Evolutionary conservation across 2,113 vertebrate species (phyloP), one percentile per base, ranked within the genome.

Genomic region (Pollachius pollachius): DNA sequence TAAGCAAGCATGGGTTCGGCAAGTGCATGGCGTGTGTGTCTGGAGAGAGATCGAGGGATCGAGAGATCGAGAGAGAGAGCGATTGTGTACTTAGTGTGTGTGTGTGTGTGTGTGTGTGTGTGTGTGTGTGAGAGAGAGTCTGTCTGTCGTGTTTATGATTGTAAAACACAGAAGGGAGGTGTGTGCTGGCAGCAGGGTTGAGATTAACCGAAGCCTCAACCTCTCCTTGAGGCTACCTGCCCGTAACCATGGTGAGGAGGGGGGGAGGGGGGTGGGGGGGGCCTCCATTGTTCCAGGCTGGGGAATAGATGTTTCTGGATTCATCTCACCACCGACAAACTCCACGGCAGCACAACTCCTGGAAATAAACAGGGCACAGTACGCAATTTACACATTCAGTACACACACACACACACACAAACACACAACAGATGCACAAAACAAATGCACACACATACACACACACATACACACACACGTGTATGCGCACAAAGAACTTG

Each of bases 261-360:
- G 71, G 77, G 66, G 15, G 60, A 21, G 12, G 15, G 15, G 15
- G 15, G 16, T 1, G 7, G 16, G 27, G 12, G 23, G 19, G 1
- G 1, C 1, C 21, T 65, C 52, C 61, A 66, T 63, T 80, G 77
- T 81, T 79, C 66, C 76, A 76, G 72, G 54, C 73, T 84, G 82
- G 78, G 77, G 87, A 86, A 84, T 81, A 71, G 82, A 76, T 69
- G 80, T 82, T 71, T 75, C 62, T 23, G 77, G 82, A 86, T 84
- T 83, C 76, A 62, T 84, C 86, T 88, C 80, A 86, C 81, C 76
- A 74, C 79, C 79, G 66, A 77, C 65, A 71, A 66, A 2, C 72
- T 48, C 74, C 71, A 65, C 69, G 70, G 3, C 69, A 64, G 48
- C 21, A 64, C 3, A 30, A 30, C 30, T 4, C 30, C 30, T 30